Base-by-base conservation (phyloP, 1,140 invertebrate genomes). In the Pachyrhynchus sulphureomaculatus region DNA sequence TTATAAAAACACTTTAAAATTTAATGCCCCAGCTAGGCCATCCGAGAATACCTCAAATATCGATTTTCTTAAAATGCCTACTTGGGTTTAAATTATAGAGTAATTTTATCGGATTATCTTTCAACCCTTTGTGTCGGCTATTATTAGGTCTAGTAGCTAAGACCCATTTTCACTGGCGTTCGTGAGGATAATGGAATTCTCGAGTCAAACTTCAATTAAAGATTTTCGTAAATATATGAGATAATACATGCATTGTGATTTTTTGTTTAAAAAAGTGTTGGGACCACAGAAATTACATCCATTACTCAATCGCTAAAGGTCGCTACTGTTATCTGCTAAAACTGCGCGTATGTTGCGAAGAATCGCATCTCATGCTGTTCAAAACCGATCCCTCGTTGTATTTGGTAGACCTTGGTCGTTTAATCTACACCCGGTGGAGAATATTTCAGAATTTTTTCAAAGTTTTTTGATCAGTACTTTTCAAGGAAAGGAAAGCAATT, bases 31-130 rank as follows among this genome's bases (percentile, higher is more conserved):
- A 41, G 8, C 8, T 18, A 4, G 23, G 13, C 34, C 26, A 15
- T 32, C 41, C 39, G 15, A 55, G 26, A 42, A 55, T 55, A 55
- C 32, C 53, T 24, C 33, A 45, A 24, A 44, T 55, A 39, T 53
- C 49, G 49, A 53, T 39, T 39, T 34, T 29, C 24, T 8, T n/a
- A 3, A 34, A 49, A 49, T 49, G n/a, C 29, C 29, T 29, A 15
- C 23, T 49, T 49, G 26, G 49, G 33, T 34, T 24, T 39, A 33
- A 53, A 53, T 33, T 53, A 39, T 33, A 20, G 23, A 24, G 29
- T 13, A 49, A 33, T 49, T 49, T 49, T 49, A 45, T 42, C 21
- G 42, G 21, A 2, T 45, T 21, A 45, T 41, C 37, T 5, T 41
- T n/a, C 37, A 8, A 15, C 17, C 17, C 37, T 41, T 41, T 41